Conservation (phyloP, 2,888 invertebrate species). For the Ellobium chinense region DNA sequence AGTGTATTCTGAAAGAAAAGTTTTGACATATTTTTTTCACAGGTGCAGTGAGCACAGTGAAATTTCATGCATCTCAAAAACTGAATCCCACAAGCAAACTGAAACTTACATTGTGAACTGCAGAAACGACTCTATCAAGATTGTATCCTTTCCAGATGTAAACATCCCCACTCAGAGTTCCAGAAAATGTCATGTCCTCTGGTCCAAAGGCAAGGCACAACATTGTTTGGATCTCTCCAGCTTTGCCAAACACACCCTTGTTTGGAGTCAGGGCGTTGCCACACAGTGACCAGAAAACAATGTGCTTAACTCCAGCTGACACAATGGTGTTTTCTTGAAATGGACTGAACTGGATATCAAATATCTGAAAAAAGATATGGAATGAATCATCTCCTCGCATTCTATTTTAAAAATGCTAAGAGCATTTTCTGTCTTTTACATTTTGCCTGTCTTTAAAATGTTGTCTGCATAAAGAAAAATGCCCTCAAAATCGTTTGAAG, state of each 20-base stretch:
- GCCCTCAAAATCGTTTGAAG: no score
- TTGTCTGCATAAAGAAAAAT: no score
- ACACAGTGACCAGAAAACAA: conserved; percentile 78
- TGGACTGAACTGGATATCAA: conserved; percentile 77
- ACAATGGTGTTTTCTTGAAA: conserved; percentile 71
- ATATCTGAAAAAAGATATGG: no score
- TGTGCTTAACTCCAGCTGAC: conserved; percentile 79
- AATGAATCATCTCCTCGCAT: no score
- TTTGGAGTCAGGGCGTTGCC: conserved; percentile 77
- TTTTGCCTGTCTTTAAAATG: no score
- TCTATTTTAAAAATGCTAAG: no score
- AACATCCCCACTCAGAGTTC: conserved; percentile 79
- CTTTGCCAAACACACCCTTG: conserved; percentile 78
- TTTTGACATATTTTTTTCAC: no score
- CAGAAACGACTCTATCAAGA: conserved; percentile 73
- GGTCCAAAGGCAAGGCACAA: conserved; percentile 75
- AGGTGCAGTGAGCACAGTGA: no score
- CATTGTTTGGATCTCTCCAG: conserved; percentile 79
- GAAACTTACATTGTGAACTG: conserved; percentile 76
- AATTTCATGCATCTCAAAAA: no score
- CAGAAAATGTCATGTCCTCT: conserved; percentile 75
- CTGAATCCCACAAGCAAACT: not conserved
- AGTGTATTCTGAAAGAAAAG: no score
- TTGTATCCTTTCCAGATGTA: conserved; percentile 78
- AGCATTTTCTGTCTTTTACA: no score